Base-by-base conservation (phyloP, 2,113 vertebrate species). In the Ellobius talpinus region DNA sequence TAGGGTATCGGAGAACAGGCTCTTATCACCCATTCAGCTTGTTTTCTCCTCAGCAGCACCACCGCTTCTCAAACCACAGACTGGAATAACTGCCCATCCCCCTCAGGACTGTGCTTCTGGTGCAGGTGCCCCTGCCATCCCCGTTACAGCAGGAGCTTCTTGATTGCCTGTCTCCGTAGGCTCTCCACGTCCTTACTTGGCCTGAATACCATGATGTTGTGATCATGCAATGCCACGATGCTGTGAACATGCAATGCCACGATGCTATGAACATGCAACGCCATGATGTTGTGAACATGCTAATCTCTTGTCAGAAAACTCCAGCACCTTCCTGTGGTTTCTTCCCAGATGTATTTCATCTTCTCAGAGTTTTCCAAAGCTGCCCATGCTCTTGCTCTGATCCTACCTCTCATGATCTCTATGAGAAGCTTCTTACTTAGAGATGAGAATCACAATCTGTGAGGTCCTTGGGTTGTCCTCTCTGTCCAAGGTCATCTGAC, bases 271-370 rank as follows among this genome's bases (percentile, higher is more conserved):
- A 45, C 45, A 45, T 45, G 45, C 45, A 6, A 45, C 5, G 55
- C 55, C 17, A 17, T 19, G 17, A 58, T 58, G 55, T 36, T 42
- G 70, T 85, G 50, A 66, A n/a, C 45, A 72, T 39, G 55, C 52
- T 95, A 78, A 63, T 91, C 33, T 94, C 42, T 87, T 42, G 84
- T 81, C 58, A 95, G 58, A 74, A 90, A 86, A 81, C 58, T 78
- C 42, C 45, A 65, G 24, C 29, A 31, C 72, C 66, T 94, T 95
- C 47, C 76, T 63, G 0, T 47, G 90, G 16, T 10, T 5, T 39
- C 23, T 70, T 87, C 24, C 0, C 23, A 50, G 45, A 47, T 5
- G 7, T 1, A 29, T 47, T 36, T 81, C 73, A 12, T 95, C 76
- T 89, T 92, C 36, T 68, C 72, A 92, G 86, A 88, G 70, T 58